Conservation (phyloP, 2,113 vertebrate genomes). For the Laticauda colubrina region DNA sequence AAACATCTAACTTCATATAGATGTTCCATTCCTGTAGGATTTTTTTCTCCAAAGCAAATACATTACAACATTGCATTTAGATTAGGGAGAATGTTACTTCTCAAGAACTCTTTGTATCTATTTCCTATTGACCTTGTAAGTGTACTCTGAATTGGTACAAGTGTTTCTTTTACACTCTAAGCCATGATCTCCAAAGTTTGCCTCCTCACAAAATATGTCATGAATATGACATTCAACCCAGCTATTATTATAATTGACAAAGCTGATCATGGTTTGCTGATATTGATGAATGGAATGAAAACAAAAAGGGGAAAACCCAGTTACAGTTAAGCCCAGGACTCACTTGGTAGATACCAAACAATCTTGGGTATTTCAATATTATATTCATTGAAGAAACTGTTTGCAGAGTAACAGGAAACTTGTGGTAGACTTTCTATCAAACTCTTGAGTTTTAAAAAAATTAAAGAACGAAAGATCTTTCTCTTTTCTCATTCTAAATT, state of each 20-base stretch:
- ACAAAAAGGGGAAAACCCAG: not conserved
- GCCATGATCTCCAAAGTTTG: conserved; percentile 63
- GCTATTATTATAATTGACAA: conserved; percentile 64
- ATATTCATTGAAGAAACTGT: conserved; percentile 36
- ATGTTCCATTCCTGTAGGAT: conserved; percentile 58
- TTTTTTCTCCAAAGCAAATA: conserved; percentile 42
- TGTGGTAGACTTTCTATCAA: conserved; percentile 26
- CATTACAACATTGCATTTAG: conserved; percentile 58
- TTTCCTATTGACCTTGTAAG: conserved; percentile 64
- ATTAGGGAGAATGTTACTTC: conserved; percentile 60
- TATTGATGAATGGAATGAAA: conserved; percentile 59
- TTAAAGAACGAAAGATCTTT: conserved; percentile 24
- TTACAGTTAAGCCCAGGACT: conserved; percentile 51
- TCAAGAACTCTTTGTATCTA: conserved; percentile 66
- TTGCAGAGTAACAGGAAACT: conserved; percentile 54
- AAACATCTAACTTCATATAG: conserved; percentile 50
- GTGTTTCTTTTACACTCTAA: conserved; percentile 67
- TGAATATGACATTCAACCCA: conserved; percentile 64
- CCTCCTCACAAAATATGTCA: conserved; percentile 68
- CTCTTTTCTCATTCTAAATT: conserved; percentile 49
- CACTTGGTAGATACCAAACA: conserved; percentile 42
- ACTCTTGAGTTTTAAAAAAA: conserved; percentile 3
- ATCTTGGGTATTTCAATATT: conserved; percentile 53
- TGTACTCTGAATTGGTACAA: conserved; percentile 68
- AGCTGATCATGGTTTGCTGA: conserved; percentile 56